Evolutionary conservation across 2,113 vertebrate species (phyloP).

Genomic region (Eclectus roratus): DNA sequence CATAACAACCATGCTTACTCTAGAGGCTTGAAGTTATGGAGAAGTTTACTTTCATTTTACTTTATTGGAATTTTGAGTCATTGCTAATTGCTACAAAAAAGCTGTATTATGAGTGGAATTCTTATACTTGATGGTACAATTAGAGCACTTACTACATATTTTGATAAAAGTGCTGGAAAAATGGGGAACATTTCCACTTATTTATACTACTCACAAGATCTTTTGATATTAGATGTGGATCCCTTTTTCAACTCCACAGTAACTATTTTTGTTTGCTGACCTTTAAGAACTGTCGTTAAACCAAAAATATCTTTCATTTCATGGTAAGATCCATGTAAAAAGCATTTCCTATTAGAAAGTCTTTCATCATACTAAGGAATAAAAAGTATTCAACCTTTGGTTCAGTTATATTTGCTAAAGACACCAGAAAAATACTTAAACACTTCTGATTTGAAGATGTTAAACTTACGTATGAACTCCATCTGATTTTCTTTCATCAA

Average conservation of each 20-base stretch:
- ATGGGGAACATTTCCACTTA: background rate
- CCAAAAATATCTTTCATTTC: background rate
- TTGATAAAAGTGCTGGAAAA: background rate
- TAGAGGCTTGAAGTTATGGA: background rate
- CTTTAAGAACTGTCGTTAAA: background rate
- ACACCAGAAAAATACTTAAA: background rate
- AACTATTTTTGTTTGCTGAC: background rate
- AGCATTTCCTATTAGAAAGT: background rate
- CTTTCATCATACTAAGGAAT: background rate
- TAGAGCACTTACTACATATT: background rate
- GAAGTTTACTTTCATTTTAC: background rate
- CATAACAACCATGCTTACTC: background rate
- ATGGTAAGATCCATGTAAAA: background rate
- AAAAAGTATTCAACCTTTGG: background rate
- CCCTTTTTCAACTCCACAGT: background rate
- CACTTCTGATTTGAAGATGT: background rate
- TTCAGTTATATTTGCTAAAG: background rate
- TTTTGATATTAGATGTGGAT: background rate
- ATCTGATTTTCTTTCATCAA: constrained; percentile 91
- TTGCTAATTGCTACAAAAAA: background rate
- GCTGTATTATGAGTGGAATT: background rate
- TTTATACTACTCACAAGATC: background rate
- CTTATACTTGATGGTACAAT: background rate
- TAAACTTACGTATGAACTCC: constrained; percentile 94
- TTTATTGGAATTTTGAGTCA: background rate